These are phyloP conservation scores for Orgyia antiqua DNA, from an alignment of 2,888 invertebrate species.

Conservation along the genomic window DNA sequence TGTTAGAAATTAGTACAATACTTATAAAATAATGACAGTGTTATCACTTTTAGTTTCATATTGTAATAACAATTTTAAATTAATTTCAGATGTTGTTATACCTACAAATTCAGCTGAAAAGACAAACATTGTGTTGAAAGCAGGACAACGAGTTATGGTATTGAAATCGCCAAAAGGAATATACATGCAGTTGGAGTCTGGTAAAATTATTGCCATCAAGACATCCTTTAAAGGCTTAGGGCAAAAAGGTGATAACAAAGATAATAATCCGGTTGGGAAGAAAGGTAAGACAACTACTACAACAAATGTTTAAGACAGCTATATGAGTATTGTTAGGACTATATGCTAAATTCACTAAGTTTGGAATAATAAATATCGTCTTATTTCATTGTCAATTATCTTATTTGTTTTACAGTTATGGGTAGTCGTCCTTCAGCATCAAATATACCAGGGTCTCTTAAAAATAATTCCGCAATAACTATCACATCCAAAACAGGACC, in stretches of 20 bases:
- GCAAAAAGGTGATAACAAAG: conserved; percentile 58
- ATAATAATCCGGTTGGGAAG: conserved; percentile 56
- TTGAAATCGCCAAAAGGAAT: conserved; percentile 97
- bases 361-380: too few species aligned
- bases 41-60: too few species aligned
- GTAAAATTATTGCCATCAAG: conserved; percentile 95
- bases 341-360: too few species aligned
- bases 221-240: conserved; percentile 84
- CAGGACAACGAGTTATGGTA: conserved; percentile 96
- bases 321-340: not conserved
- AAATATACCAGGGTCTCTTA: conserved; percentile 71
- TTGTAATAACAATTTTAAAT: too few species aligned
- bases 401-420: conserved; percentile 40
- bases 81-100: conserved; percentile 90
- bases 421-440: conserved; percentile 51
- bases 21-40: too few species aligned
- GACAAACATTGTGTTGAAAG: conserved; percentile 92
- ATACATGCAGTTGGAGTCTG: conserved; percentile 95
- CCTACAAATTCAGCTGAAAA: conserved; percentile 94
- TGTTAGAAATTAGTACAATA: too few species aligned
- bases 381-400: not conserved
- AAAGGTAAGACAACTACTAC: conserved; percentile 56
- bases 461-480: conserved; percentile 79
- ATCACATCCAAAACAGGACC: conserved; percentile 72
- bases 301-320: not conserved